Conservation (phyloP, 1,140 invertebrate species). For the Caenorhabditis remanei region DNA sequence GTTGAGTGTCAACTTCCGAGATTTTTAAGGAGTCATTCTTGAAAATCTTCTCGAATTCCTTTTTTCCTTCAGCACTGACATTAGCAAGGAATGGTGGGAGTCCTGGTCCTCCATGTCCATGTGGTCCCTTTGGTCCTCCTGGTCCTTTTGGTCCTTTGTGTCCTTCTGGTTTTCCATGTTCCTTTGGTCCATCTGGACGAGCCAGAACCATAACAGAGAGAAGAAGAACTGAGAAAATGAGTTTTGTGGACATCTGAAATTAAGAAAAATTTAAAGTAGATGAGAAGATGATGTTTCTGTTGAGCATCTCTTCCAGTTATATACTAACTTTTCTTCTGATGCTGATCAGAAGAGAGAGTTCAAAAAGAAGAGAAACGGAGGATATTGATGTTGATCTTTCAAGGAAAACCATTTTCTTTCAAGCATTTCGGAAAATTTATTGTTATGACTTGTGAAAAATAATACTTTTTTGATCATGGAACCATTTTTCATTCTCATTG, state of each 20-base stretch:
- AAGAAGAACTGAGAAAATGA: constrained; percentile 3
- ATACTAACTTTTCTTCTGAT: not conserved
- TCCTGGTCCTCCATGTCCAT: not conserved
- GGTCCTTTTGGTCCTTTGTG: not conserved
- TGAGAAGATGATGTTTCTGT: not conserved
- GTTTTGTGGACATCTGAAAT: constrained; percentile 3
- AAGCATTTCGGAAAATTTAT: not conserved
- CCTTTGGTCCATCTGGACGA: constrained; percentile 18
- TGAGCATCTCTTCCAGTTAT: not conserved
- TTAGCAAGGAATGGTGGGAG: constrained; percentile 25
- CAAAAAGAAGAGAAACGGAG: not conserved
- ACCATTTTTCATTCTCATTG: not conserved
- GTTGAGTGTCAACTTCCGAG: not conserved
- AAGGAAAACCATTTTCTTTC: not conserved
- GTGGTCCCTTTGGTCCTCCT: not conserved
- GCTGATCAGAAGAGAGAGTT: constrained; percentile 23
- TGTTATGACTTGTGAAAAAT: not conserved
- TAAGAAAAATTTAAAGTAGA: not conserved
- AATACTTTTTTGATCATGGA: not conserved
- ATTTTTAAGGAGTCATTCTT: constrained; percentile 6
- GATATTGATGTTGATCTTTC: constrained; percentile 1
- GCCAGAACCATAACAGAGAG: not conserved
- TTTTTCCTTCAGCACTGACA: not conserved
- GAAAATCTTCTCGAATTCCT: not conserved
- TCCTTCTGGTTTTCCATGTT: not conserved